A percentile compares a stretch with the other conserved stretches of the same genome.
Conservation (phyloP, 1,140 invertebrate genomes). For the Microplitis demolitor region DNA sequence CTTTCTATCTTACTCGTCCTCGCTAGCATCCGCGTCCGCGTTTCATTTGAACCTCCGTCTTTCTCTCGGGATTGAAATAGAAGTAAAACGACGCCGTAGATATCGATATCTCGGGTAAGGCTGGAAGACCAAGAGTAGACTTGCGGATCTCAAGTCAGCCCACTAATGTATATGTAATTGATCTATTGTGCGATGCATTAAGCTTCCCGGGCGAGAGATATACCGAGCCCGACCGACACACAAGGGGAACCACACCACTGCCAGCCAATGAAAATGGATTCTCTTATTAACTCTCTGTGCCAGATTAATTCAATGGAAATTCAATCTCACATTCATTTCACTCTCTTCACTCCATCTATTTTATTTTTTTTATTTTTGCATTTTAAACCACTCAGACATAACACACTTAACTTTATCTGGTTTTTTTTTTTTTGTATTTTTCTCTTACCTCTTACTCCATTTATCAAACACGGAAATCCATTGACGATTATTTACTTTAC, state of each 20-base stretch:
- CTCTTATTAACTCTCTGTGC: conserved; percentile 47
- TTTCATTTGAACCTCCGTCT: no score
- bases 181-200: conserved; percentile 60
- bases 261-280: conserved; percentile 21
- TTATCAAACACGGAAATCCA: no score
- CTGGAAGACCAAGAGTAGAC: not conserved
- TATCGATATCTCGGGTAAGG: not conserved
- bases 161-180: conserved; percentile 59
- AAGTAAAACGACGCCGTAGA: conserved; percentile 4
- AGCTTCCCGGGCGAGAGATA: conserved; percentile 28
- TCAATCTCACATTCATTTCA: conserved; percentile 24
- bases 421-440: no score
- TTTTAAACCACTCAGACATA: not conserved
- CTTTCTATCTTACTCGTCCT: conserved; percentile 29
- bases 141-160: not conserved
- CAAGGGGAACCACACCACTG: not conserved
- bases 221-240: conserved; percentile 12
- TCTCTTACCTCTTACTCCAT: no score
- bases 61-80: not conserved
- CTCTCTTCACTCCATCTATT: conserved; percentile 12
- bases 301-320: conserved; percentile 46
- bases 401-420: no score
- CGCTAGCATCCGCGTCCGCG: conserved; percentile 33
- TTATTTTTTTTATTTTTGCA: no score
- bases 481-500: no score